Conservation (phyloP, 2,113 vertebrate species). For the Glareola pratincola region DNA sequence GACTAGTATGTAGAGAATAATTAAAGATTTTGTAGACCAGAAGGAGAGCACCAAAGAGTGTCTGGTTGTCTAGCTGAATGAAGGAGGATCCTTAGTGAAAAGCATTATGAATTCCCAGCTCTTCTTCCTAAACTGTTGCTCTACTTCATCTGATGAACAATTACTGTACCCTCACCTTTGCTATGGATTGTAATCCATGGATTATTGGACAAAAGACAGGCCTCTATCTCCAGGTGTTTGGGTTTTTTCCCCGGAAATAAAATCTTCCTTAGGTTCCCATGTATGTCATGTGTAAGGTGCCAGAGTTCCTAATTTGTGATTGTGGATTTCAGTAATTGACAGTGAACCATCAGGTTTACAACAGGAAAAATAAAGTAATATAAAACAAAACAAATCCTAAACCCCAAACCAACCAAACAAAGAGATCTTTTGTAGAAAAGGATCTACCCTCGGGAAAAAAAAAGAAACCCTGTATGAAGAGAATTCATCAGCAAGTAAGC, state of each 20-base stretch:
- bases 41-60: neutral
- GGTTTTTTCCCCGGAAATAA: neutral
- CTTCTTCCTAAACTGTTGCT: neutral
- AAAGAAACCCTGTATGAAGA: neutral
- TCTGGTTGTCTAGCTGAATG: neutral
- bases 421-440: neutral
- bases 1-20: neutral
- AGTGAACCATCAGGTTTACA: neutral
- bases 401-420: accelerated
- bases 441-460: neutral
- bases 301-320: neutral
- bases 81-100: neutral
- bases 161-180: neutral
- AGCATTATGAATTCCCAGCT: neutral
- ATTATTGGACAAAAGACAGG: neutral
- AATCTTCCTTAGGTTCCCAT: neutral
- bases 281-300: accelerated
- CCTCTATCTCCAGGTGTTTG: neutral
- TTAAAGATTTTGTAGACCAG: neutral
- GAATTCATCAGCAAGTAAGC: accelerated
- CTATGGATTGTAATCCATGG: neutral
- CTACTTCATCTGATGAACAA: neutral
- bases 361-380: neutral
- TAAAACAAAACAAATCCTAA: neutral
- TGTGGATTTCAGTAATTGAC: neutral